phyloP scores from a whole-genome alignment of 2,888 invertebrate species.

The Strigamia crassipes region DNA sequence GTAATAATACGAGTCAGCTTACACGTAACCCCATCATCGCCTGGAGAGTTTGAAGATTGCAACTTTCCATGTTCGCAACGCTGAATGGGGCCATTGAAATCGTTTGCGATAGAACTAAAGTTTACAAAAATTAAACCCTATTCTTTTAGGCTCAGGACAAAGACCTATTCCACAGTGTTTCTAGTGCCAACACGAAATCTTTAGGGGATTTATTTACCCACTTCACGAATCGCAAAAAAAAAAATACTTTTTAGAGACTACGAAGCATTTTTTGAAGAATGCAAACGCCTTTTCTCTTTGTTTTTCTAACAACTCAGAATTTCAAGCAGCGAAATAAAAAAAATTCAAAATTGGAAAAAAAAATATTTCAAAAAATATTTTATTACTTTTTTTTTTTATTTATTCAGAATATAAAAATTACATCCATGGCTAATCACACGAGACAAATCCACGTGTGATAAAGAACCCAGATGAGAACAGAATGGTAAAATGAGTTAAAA shows the following conservation, averaged over 20 bases:
- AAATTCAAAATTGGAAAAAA: not conserved
- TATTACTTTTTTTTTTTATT: not conserved
- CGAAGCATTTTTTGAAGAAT: not conserved
- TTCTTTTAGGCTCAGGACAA: slow-evolving; percentile 24
- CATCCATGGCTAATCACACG: not conserved
- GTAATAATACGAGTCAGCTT: not conserved
- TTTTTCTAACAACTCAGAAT: not conserved
- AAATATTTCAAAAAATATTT: too few species aligned
- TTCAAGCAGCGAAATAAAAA: not conserved
- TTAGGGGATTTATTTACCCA: not conserved
- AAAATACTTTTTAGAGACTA: not conserved
- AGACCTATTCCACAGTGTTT: not conserved
- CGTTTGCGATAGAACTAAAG: not conserved
- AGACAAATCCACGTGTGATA: not conserved
- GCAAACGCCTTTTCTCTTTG: not conserved
- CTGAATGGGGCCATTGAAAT: not conserved
- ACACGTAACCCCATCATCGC: not conserved
- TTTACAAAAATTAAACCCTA: slow-evolving; percentile 38
- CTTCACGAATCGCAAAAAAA: not conserved
- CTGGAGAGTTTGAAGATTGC: slow-evolving; percentile 23
- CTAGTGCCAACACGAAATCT: slow-evolving; percentile 19
- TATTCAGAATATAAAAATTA: not conserved
- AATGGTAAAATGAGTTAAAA: slow-evolving; percentile 10
- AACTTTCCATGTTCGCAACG: slow-evolving; percentile 4
- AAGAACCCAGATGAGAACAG: not conserved